Conservation (phyloP, 2,888 invertebrate genomes). For the Hipparchia semele region DNA sequence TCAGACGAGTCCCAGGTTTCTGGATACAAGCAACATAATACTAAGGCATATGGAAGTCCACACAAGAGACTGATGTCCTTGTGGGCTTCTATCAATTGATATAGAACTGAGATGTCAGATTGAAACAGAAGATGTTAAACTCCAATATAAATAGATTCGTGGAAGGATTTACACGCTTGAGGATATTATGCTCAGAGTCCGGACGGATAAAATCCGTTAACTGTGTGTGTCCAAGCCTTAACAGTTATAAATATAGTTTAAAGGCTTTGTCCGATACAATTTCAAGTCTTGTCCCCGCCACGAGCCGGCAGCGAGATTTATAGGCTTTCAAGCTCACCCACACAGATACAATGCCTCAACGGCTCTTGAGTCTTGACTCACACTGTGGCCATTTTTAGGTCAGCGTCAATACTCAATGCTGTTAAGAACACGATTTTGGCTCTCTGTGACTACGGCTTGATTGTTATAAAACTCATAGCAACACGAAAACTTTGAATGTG, state of each 20-base stretch:
- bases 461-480: neutral
- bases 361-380: slow-evolving; percentile 29
- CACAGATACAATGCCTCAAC: slow-evolving; percentile 47
- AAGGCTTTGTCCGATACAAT: slow-evolving; percentile 55
- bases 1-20: too few species aligned
- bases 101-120: too few species aligned
- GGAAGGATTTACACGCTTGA: too few species aligned
- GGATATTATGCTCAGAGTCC: too few species aligned
- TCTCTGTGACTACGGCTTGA: slow-evolving; percentile 13
- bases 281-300: slow-evolving; percentile 53
- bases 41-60: too few species aligned
- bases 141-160: too few species aligned
- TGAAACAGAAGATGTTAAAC: too few species aligned
- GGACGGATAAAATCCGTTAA: too few species aligned
- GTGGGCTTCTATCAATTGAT: too few species aligned
- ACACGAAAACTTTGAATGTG: neutral
- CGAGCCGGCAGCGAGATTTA: slow-evolving; percentile 60
- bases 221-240: neutral
- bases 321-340: slow-evolving; percentile 71
- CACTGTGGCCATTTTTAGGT: slow-evolving; percentile 69
- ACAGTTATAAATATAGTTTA: slow-evolving; percentile 9
- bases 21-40: too few species aligned
- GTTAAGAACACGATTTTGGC: slow-evolving; percentile 29
- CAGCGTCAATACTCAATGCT: slow-evolving; percentile 36
- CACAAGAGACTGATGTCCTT: too few species aligned